Base-by-base conservation (phyloP, 1,140 invertebrate species). In the Cataglyphis hispanica region DNA sequence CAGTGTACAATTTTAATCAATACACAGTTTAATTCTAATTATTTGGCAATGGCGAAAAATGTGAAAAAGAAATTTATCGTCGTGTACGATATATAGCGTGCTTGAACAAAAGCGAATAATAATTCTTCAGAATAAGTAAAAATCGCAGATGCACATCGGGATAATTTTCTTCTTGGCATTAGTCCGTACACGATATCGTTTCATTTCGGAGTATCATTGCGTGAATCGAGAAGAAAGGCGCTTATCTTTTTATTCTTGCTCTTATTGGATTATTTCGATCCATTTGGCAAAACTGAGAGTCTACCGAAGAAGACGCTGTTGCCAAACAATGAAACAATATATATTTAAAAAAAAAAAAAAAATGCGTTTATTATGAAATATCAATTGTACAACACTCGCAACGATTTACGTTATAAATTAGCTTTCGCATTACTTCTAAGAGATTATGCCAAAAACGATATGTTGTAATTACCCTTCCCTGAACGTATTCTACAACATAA, bases 391-490 rank as follows among this genome's bases (percentile, higher is more conserved):
- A 6, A 25, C 19, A 75, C 37, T 60, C 34, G 19, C 8, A 6
- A 10, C 27, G 10, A 50, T 19, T 50, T 50, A 50, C 8, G 72
- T 60, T 27, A 34, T 53, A 60, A 75, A 77, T 80, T 22, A 80
- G 11, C 63, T 58, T 40, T 40, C 22, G n/a, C 7, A 10, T 19
- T n/a, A 25, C 40, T 43, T 11, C 46, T 56, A 56, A 56, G 43
- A 16, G 46, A 56, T 80, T 67, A 69, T 37, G 46, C 19, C 43
- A 13, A 16, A 80, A 69, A 69, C 46, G 4, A 37, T 69, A 70
- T 37, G 50, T 43, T n/a, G 77, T 64, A 80, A 80, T 69, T 80
- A 80, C 63, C 34, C 63, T 0, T 22, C 11, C 64, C 76, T 67
- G 16, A 56, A 56, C 13, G 56, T 69, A 69, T 22, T 56, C 31